Evolutionary conservation across 2,797 vertebrate species (phyloP).

Genomic region (Myioborus miniatus): DNA sequence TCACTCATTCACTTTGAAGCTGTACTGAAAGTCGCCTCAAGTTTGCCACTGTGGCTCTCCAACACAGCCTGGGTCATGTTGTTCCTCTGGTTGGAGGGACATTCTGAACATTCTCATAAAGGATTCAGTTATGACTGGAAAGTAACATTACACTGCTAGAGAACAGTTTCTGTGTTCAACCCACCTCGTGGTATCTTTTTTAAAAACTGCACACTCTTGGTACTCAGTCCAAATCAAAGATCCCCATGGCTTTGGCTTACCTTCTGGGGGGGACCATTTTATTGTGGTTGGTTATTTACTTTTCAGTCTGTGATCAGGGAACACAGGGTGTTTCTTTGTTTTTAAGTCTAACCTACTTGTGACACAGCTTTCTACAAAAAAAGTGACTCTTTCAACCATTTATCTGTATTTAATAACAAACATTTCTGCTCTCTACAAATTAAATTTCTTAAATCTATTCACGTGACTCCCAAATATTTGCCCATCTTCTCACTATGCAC

Average conservation of each 20-base stretch:
- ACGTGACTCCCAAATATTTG: accelerated
- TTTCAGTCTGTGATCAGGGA: neutral
- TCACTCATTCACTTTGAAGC: neutral
- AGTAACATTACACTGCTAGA: accelerated
- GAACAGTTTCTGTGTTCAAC: neutral
- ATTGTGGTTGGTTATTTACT: neutral
- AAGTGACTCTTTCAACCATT: neutral
- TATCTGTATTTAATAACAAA: neutral
- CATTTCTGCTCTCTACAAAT: accelerated
- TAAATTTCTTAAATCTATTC: neutral
- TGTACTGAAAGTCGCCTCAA: neutral
- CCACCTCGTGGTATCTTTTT: neutral
- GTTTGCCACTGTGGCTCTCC: neutral
- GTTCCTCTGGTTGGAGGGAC: neutral
- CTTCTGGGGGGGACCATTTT: accelerated
- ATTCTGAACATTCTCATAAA: neutral
- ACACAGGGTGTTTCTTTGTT: neutral
- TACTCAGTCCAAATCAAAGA: neutral
- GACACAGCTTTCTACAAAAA: neutral
- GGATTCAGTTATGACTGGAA: accelerated
- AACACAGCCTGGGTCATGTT: accelerated
- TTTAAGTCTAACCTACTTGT: neutral
- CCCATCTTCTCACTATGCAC: accelerated
- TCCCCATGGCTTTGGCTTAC: neutral
- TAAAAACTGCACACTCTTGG: neutral